Evolutionary conservation across 2,888 invertebrate species (phyloP), one percentile per base, ranked within the genome.

Genomic region (Heliconius aoede): DNA sequence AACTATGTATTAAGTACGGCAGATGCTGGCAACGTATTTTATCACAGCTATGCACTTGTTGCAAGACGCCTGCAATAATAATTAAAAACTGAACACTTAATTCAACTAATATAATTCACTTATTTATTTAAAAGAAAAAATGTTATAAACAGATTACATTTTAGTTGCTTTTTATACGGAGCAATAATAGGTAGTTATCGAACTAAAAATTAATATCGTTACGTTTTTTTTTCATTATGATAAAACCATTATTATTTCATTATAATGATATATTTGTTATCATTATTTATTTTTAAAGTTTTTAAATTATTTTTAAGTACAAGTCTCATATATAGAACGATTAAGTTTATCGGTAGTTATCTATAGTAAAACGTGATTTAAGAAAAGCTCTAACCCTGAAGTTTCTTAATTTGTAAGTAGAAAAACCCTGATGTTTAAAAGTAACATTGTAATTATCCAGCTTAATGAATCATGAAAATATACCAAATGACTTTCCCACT

Each of bases 21-120:
- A 69, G 74, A 62, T 69, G 69, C 61, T 69, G 69, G 51, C 69
- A 28, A 62, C 69, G 61, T 69, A 69, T 75, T 75, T 75, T 69
- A 75, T 75, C 69, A 62, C 69, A 62, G 46, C 74, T 69, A 75
- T 75, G 69, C 51, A 75, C 62, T 68, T 69, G 74, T 69, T 75
- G 51, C 58, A 36, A 30, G 60, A 71, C 24, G 58, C 24, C 60
- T 18, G 51, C 69, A 32, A 62, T 61, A 51, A 74, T 69, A 69
- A 74, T 69, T 74, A 69, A 69, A 28, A 61, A 60, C 40, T 51
- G 68, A 74, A 74, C 61, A 61, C n/a, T 62, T 74, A 61, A 69
- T 69, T 55, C 32, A 3, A 24, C 36, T 30, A 58, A 60, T n/a
- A n/a, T n/a, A n/a, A n/a, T n/a, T n/a, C n/a, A n/a, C n/a, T n/a